phyloP scores from a whole-genome alignment of 2,797 vertebrate species.

The Melanogrammus aeglefinus region DNA sequence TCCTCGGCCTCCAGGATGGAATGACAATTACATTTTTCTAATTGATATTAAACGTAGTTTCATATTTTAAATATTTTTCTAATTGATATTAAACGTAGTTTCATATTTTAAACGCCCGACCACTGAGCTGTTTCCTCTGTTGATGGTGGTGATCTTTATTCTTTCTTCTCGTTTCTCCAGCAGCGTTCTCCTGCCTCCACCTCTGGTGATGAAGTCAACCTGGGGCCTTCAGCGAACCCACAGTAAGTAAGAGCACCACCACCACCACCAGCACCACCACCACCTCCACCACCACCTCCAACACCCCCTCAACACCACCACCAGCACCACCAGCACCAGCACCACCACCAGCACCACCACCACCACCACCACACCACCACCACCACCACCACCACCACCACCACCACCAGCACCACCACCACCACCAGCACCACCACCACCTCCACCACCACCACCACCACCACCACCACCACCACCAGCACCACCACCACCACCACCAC shows the following conservation, averaged over 20 bases:
- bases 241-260: slow-evolving; percentile 79
- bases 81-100: neutral
- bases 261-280: neutral
- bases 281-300: too few species aligned
- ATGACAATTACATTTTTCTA: neutral
- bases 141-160: neutral
- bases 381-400: too few species aligned
- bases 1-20: neutral
- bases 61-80: neutral
- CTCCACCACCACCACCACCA: too few species aligned
- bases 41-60: neutral
- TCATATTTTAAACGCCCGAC: neutral
- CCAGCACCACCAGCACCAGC: too few species aligned
- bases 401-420: too few species aligned
- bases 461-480: neutral
- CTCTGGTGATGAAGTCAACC: slow-evolving; percentile 80
- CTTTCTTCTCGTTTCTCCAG: slow-evolving; percentile 16
- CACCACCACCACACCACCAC: too few species aligned
- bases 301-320: too few species aligned
- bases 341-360: too few species aligned
- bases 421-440: too few species aligned
- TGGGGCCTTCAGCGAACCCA: slow-evolving; percentile 94
- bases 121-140: neutral
- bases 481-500: too few species aligned
- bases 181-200: slow-evolving; percentile 69